phyloP scores from a whole-genome alignment of 2,797 vertebrate species.

The Tympanoctomys barrerae region DNA sequence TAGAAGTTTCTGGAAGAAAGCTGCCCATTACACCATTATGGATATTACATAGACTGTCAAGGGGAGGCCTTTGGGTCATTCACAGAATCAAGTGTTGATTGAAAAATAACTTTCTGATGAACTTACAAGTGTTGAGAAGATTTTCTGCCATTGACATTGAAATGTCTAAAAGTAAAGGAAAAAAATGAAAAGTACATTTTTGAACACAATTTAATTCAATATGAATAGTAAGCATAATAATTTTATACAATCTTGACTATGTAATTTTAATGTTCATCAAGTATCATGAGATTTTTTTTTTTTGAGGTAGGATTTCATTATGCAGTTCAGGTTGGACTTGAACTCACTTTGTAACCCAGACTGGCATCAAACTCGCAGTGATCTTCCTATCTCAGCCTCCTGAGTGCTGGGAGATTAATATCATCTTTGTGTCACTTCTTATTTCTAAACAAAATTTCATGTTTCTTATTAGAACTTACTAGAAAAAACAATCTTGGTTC shows the following conservation, averaged over 20 bases:
- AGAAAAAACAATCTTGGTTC: constrained; percentile 1
- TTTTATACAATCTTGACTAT: constrained; percentile 26
- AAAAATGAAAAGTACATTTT: constrained; percentile 68
- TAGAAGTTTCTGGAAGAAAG: background rate
- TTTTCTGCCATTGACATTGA: constrained; percentile 83
- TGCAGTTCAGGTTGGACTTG: background rate
- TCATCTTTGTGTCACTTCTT: constrained; percentile 25
- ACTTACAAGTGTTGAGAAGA: constrained; percentile 89
- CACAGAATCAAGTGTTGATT: background rate
- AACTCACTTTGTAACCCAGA: background rate
- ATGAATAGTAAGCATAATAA: background rate
- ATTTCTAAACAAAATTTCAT: constrained; percentile 55
- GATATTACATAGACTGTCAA: background rate
- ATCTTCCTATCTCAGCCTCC: background rate
- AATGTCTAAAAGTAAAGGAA: constrained; percentile 82
- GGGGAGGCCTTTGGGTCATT: background rate
- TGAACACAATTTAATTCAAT: constrained; percentile 45
- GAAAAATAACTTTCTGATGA: constrained; percentile 40
- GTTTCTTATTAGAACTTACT: constrained; percentile 21
- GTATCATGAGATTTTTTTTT: background rate
- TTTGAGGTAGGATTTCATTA: background rate
- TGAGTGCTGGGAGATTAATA: constrained; percentile 1
- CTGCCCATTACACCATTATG: background rate
- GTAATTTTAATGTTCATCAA: constrained; percentile 33
- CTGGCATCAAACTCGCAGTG: background rate